Conservation (phyloP, 2,113 vertebrate genomes). For the Leptodactylus fuscus region DNA sequence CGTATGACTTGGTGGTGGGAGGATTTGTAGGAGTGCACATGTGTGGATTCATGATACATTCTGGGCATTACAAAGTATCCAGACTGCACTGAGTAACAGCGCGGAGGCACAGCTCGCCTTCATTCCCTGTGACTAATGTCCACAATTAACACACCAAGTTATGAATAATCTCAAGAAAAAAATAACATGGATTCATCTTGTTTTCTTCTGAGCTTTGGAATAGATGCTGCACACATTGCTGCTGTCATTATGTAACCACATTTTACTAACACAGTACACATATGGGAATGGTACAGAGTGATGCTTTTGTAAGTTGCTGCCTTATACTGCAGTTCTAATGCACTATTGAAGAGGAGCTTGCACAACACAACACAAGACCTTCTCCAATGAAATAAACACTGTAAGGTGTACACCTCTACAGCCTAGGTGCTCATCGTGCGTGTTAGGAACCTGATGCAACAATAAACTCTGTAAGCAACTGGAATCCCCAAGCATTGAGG, state of each 20-base stretch:
- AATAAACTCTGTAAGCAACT: no score
- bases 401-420: no score
- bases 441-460: no score
- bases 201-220: background rate
- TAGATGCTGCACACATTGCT: background rate
- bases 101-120: constrained; percentile 36
- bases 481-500: no score
- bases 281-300: background rate
- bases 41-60: constrained; percentile 40
- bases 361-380: no score
- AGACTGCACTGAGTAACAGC: constrained; percentile 45
- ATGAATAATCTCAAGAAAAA: constrained; percentile 34
- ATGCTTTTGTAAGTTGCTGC: no score
- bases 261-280: background rate
- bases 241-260: constrained; percentile 5
- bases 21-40: constrained; percentile 44
- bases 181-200: background rate
- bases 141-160: constrained; percentile 27
- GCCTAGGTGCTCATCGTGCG: no score
- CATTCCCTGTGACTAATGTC: constrained; percentile 41
- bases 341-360: no score
- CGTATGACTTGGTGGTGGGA: background rate
- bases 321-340: no score
- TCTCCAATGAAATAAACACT: no score
- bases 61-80: constrained; percentile 43